Evolutionary conservation across 2,888 invertebrate genomes (phyloP).

Genomic region (Sesia apiformis): DNA sequence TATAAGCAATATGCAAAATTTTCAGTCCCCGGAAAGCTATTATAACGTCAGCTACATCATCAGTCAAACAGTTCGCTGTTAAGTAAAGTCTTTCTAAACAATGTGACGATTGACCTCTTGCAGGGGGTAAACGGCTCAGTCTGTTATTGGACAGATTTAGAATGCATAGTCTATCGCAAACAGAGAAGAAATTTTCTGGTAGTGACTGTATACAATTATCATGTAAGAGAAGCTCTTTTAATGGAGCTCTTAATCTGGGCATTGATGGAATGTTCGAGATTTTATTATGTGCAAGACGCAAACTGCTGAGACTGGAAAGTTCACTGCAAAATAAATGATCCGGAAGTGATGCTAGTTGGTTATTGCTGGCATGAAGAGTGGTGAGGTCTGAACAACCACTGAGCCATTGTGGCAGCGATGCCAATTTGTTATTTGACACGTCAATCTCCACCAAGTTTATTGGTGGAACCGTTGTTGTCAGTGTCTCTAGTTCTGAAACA

Average conservation of each 20-base stretch:
- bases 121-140: constrained; percentile 79
- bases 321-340: constrained; percentile 84
- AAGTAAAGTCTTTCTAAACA: constrained; percentile 80
- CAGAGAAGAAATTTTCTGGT: constrained; percentile 85
- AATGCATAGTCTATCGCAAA: constrained; percentile 76
- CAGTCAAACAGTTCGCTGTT: constrained; percentile 85
- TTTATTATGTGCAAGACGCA: constrained; percentile 86
- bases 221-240: constrained; percentile 83
- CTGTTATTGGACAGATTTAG: constrained; percentile 88
- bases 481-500: constrained; percentile 80
- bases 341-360: constrained; percentile 79
- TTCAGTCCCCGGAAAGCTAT: constrained; percentile 78
- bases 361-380: constrained; percentile 84
- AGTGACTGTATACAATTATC: constrained; percentile 84
- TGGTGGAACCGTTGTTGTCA: constrained; percentile 81
- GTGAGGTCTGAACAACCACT: constrained; percentile 81
- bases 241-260: constrained; percentile 76
- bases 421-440: constrained; percentile 84
- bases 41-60: constrained; percentile 79
- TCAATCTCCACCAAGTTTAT: constrained; percentile 83
- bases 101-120: constrained; percentile 75
- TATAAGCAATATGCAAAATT: constrained; percentile 85
- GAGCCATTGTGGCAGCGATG: constrained; percentile 84
- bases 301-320: constrained; percentile 80
- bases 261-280: constrained; percentile 82